Evolutionary conservation across 2,113 vertebrate species (phyloP).

Genomic region (Ariopsis seemanni): DNA sequence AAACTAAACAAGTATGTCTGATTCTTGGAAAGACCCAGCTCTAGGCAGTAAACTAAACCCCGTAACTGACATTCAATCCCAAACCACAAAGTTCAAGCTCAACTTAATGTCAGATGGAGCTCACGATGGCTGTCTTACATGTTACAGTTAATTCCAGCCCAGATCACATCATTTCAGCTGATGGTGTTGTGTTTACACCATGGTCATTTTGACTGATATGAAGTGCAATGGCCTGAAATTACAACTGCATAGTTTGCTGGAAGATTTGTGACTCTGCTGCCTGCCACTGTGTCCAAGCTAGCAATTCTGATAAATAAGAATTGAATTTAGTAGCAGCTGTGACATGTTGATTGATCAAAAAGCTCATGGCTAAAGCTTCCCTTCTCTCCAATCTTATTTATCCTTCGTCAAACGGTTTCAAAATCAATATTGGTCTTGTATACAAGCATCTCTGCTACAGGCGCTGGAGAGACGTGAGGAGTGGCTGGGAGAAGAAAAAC

Average conservation of each 20-base stretch:
- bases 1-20: not conserved
- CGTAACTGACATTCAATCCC: not conserved
- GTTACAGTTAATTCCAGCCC: constrained; percentile 33
- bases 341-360: constrained; percentile 99
- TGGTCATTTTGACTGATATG: constrained; percentile 43
- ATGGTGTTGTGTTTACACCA: constrained; percentile 42
- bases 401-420: constrained; percentile 89
- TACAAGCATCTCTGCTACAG: constrained; percentile 80
- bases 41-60: not conserved
- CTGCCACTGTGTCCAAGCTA: constrained; percentile 74
- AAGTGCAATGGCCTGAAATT: constrained; percentile 21
- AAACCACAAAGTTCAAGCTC: not conserved
- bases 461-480: constrained; percentile 64
- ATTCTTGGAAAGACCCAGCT: not conserved
- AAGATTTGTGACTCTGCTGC: constrained; percentile 58
- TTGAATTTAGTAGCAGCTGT: constrained; percentile 93
- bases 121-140: constrained; percentile 9
- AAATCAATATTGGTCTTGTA: constrained; percentile 91
- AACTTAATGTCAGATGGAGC: constrained; percentile 15
- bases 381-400: constrained; percentile 90
- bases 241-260: constrained; percentile 40
- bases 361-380: constrained; percentile 91
- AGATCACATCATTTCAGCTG: constrained; percentile 42
- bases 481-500: constrained; percentile 71
- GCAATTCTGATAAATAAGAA: constrained; percentile 97